phyloP scores from a whole-genome alignment of 2,113 vertebrate species.

The Ardeotis arabs region DNA sequence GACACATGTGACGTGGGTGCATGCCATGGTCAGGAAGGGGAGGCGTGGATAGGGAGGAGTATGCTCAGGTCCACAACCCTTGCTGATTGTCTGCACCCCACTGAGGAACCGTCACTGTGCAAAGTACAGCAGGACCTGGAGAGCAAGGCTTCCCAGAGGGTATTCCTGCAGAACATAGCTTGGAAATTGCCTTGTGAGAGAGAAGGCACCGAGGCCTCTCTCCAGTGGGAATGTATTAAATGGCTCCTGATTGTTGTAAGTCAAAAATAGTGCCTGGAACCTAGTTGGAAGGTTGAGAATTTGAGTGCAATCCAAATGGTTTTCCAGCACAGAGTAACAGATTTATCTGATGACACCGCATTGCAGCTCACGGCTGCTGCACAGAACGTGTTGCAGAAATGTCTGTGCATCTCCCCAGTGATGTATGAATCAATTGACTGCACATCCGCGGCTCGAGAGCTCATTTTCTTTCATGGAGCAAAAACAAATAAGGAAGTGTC shows the following conservation, averaged over 20 bases:
- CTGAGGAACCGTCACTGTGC: fast-evolving
- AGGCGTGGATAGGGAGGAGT: no score
- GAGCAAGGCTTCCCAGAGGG: background rate
- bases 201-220: background rate
- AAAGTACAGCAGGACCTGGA: background rate
- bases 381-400: background rate
- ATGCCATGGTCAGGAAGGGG: background rate
- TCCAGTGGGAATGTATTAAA: background rate
- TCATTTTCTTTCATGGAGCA: background rate
- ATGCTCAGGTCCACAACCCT: background rate
- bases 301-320: background rate
- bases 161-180: background rate
- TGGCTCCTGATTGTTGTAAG: background rate
- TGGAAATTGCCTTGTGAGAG: background rate
- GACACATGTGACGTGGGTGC: no score
- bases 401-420: background rate
- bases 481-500: background rate
- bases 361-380: background rate
- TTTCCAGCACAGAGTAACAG: background rate
- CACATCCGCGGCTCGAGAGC: background rate
- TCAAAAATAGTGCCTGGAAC: background rate
- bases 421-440: background rate
- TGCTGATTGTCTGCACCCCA: background rate
- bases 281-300: background rate
- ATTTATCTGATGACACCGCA: background rate